Base-by-base conservation (phyloP, 2,113 vertebrate genomes). In the Crotalus viridis region DNA sequence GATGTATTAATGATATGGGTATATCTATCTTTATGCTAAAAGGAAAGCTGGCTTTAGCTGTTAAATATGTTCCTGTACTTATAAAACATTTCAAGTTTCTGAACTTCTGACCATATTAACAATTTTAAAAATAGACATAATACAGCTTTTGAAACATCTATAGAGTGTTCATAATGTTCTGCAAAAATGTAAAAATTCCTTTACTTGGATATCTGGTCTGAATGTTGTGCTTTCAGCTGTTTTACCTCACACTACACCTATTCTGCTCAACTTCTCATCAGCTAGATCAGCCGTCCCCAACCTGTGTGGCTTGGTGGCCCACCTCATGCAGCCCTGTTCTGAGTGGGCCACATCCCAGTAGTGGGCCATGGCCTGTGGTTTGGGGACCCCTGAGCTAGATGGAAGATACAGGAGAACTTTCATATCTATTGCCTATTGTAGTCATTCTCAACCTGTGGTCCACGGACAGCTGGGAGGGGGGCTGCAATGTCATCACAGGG, bases 401-500 rank as follows among this genome's bases (percentile, higher is more conserved):
- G 54, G 33, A 54, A 4, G 21, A 54, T 24, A 88, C 69, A 54
- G 21, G 39, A 88, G 33, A 87, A 12, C 13, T 43, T 19, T 43
- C 17, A 59, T 43, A 57, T 51, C 39, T 74, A 56, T 59, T 19
- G 19, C 24, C 43, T 85, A 13, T 81, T 55, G 61, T 19, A 10
- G 24, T 61, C 3, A 3, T 61, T 61, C 24, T 61, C 59, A 28
- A 28, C 59, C 56, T 61, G 24, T 10, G 24, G 24, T 61, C 24
- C 1, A 9, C 0, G 2, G 24, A 61, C 59, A 61, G 9, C 59
- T 61, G 24, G 24, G 24, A 9, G 24, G 59, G 3, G 59, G 3
- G 1, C 22, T 3, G 9, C 1, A 26, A 26, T 26, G 8, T 24
- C 22, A 1, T 26, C 3, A 9, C 9, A 61, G 1, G 10, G 57